These are phyloP conservation scores for Leucosticte australis DNA, from an alignment of 2,113 vertebrate genomes.

Conservation along the genomic window DNA sequence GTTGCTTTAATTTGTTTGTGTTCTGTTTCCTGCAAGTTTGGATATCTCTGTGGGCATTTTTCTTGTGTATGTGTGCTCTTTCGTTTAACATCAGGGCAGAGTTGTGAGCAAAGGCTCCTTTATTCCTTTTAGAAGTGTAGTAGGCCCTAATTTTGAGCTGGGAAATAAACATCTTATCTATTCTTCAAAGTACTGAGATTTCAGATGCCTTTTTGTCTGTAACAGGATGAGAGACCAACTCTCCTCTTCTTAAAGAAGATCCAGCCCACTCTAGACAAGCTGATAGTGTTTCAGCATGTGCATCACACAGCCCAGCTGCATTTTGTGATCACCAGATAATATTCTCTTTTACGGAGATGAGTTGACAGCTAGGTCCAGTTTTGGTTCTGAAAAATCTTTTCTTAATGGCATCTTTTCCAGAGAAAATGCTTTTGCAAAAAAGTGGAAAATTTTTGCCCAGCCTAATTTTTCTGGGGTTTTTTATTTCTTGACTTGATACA, in stretches of 20 bases:
- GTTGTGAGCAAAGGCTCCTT: background rate
- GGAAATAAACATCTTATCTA: background rate
- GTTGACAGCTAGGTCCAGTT: background rate
- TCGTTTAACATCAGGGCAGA: background rate
- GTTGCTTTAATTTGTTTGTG: slow-evolving; percentile 31
- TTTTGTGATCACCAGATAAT: background rate
- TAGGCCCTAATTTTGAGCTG: background rate
- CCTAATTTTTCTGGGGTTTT: background rate
- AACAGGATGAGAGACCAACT: background rate
- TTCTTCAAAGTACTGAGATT: background rate
- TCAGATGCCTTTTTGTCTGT: background rate
- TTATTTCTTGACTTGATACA: background rate
- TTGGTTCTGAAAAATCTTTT: background rate
- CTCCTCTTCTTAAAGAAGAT: background rate
- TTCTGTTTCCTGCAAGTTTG: background rate
- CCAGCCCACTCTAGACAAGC: background rate
- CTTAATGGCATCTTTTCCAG: background rate
- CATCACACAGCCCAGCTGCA: background rate
- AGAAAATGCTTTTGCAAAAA: background rate
- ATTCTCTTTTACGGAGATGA: background rate
- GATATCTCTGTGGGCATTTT: background rate
- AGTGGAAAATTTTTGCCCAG: background rate
- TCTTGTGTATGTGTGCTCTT: background rate
- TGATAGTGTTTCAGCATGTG: background rate
- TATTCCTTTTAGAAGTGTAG: background rate